phyloP scores from a whole-genome alignment of 2,113 vertebrate species.

The Corythoichthys intestinalis region DNA sequence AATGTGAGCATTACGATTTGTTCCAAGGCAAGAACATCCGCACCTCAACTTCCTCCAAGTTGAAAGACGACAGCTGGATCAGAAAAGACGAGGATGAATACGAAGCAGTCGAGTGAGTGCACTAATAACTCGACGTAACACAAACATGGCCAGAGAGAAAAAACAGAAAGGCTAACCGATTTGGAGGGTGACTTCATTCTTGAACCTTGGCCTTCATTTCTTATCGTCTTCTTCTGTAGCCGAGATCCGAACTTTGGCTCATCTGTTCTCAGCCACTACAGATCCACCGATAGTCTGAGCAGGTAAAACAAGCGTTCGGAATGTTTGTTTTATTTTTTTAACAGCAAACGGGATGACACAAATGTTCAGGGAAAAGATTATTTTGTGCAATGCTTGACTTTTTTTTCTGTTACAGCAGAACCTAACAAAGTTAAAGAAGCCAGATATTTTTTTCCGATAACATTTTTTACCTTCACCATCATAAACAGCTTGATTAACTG shows the following conservation, averaged over 20 bases:
- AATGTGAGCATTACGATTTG: not conserved
- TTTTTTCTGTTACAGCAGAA: not conserved
- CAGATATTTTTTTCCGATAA: too few relatives aligned
- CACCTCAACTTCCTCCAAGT: conserved; percentile 49
- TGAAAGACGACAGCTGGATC: conserved; percentile 93
- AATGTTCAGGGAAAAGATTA: not conserved
- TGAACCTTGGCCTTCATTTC: not conserved
- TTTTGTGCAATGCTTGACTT: not conserved
- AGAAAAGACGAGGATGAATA: conserved; percentile 78
- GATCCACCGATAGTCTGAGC: conserved; percentile 39
- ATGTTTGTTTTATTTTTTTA: too few relatives aligned
- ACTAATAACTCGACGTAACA: not conserved
- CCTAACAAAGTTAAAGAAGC: not conserved
- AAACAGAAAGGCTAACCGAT: not conserved
- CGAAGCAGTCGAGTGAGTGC: conserved; percentile 67
- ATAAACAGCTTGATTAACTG: too few relatives aligned
- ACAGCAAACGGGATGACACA: too few relatives aligned
- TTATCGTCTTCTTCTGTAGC: conserved; percentile 62
- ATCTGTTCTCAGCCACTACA: conserved; percentile 48
- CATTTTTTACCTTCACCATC: too few relatives aligned
- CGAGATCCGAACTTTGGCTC: conserved; percentile 83
- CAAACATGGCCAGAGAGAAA: not conserved
- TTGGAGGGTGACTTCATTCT: conserved; percentile 20
- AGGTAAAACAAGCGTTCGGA: conserved; percentile 44
- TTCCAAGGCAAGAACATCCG: not conserved